phyloP scores from a whole-genome alignment of 2,113 vertebrate species.

The Carassius auratus region DNA sequence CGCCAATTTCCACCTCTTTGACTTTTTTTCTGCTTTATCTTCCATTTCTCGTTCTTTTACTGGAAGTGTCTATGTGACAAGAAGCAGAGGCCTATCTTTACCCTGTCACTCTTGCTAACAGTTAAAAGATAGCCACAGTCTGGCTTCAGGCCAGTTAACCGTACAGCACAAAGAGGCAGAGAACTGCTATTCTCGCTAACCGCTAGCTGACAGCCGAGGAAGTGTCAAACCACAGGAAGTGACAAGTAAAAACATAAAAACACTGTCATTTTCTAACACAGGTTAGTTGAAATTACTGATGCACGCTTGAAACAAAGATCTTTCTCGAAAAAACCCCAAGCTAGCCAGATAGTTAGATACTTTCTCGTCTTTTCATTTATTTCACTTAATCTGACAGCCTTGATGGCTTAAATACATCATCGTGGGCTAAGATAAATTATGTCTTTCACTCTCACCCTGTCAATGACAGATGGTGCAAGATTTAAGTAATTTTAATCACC shows the following conservation, averaged over 20 bases:
- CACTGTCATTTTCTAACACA: background rate
- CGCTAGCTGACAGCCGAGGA: constrained; percentile 50
- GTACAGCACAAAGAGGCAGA: constrained; percentile 43
- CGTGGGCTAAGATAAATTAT: constrained; percentile 30
- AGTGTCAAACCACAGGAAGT: constrained; percentile 55
- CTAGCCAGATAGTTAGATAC: background rate
- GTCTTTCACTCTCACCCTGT: background rate
- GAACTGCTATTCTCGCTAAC: constrained; percentile 49
- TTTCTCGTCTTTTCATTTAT: constrained; percentile 2
- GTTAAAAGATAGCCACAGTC: constrained; percentile 46
- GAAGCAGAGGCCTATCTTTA: constrained; percentile 68
- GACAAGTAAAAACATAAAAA: constrained; percentile 32
- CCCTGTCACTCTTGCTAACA: constrained; percentile 59
- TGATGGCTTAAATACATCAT: constrained; percentile 33
- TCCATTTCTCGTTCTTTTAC: constrained; percentile 39
- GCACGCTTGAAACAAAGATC: background rate
- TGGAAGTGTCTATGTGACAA: constrained; percentile 65
- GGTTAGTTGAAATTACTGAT: background rate
- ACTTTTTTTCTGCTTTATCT: background rate
- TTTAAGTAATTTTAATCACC: background rate
- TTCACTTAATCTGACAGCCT: constrained; percentile 17
- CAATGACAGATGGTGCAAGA: constrained; percentile 23
- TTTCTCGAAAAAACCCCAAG: background rate
- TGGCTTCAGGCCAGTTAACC: constrained; percentile 34
- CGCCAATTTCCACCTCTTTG: constrained; percentile 8